These are phyloP conservation scores for Halcyon smyrnensis DNA, from an alignment of 2,797 vertebrate species.

Conservation along the genomic window DNA sequence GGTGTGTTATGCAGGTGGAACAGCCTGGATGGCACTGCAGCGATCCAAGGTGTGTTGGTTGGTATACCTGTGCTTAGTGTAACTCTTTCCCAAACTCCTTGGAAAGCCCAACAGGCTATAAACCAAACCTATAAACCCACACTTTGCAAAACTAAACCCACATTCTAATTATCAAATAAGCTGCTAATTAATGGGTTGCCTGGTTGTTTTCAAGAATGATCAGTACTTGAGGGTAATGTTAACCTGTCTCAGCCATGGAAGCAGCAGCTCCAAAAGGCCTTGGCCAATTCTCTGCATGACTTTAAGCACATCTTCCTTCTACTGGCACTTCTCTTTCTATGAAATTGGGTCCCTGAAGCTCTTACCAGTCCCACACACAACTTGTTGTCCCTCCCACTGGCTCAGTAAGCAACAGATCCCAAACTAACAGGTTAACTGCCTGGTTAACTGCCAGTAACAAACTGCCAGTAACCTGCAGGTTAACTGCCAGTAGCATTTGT, in stretches of 20 bases:
- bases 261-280: neutral
- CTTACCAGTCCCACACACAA: neutral
- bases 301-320: neutral
- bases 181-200: neutral
- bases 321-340: neutral
- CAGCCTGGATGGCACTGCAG: neutral
- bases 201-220: neutral
- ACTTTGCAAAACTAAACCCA: neutral
- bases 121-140: neutral
- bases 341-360: neutral
- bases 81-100: neutral
- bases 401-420: neutral
- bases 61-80: neutral
- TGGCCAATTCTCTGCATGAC: neutral
- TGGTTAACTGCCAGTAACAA: neutral
- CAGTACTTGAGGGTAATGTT: neutral
- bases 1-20: accelerated
- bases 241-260: neutral
- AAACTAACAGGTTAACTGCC: neutral
- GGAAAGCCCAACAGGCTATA: neutral
- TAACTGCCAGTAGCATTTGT: neutral
- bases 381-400: neutral
- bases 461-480: neutral
- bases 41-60: neutral
- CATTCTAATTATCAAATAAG: neutral